A percentile compares a stretch with the other conserved stretches of the same genome.
These are phyloP conservation scores for Drosophila neocordata DNA, from an alignment of 1,140 invertebrate genomes.

Conservation along the genomic window DNA sequence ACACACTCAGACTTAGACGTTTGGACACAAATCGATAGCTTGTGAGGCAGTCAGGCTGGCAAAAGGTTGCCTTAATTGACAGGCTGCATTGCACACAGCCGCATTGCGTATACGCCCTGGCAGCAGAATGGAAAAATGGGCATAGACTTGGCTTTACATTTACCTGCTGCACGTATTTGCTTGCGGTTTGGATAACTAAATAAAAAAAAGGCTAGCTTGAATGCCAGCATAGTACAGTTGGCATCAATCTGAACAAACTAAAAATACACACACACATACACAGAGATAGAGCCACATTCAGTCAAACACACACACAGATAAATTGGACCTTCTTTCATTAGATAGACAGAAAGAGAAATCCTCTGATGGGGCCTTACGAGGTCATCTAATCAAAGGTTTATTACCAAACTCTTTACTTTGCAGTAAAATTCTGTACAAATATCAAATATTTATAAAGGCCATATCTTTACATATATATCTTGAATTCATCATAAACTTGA, in stretches of 20 bases:
- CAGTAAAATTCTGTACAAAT: not conserved
- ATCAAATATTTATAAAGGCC: not conserved
- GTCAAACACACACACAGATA: slow-evolving; percentile 15
- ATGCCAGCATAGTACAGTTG: slow-evolving; percentile 37
- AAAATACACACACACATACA: slow-evolving; percentile 27
- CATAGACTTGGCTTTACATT: slow-evolving; percentile 25
- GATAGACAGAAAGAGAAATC: not conserved
- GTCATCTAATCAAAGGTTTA: slow-evolving; percentile 4
- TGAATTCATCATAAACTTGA: slow-evolving; percentile 5
- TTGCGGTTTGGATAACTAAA: slow-evolving; percentile 58
- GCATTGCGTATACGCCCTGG: slow-evolving; percentile 51
- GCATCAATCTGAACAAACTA: slow-evolving; percentile 62
- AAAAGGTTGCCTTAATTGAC: slow-evolving; percentile 55
- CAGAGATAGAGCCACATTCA: not conserved
- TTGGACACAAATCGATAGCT: slow-evolving; percentile 50
- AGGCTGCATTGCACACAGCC: slow-evolving; percentile 23
- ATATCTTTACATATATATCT: not conserved
- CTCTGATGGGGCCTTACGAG: not conserved
- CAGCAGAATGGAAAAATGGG: not conserved
- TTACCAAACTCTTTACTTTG: not conserved
- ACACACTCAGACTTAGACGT: not conserved
- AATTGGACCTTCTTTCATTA: slow-evolving; percentile 40
- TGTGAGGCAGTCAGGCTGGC: slow-evolving; percentile 27
- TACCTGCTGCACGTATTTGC: slow-evolving; percentile 20
- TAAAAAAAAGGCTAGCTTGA: slow-evolving; percentile 50